Evolutionary conservation across 2,797 vertebrate species (phyloP).

Genomic region (Sebastolobus alascanus): DNA sequence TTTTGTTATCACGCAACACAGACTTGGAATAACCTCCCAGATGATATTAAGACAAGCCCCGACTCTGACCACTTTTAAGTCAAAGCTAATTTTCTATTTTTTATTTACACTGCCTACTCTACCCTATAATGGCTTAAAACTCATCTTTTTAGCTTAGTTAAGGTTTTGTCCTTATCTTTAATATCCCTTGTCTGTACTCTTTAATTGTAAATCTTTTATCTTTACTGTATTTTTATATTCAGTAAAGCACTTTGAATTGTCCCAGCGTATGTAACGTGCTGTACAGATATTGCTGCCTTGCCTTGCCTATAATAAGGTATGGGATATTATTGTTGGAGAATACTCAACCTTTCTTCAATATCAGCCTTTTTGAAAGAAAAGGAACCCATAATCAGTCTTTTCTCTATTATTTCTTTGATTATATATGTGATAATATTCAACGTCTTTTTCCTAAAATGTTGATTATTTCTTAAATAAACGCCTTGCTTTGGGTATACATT

Average conservation of each 20-base stretch:
- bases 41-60: not conserved
- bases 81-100: too few species aligned
- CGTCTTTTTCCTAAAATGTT: not conserved
- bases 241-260: not conserved
- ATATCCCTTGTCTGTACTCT: not conserved
- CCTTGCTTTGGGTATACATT: not conserved
- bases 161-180: not conserved
- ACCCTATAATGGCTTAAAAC: not conserved
- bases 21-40: not conserved
- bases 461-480: not conserved
- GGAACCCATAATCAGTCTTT: not conserved
- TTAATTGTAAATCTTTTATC: not conserved
- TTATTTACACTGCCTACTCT: not conserved
- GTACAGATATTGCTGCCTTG: not conserved
- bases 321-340: not conserved
- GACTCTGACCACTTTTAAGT: not conserved
- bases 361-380: not conserved
- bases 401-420: not conserved
- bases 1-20: not conserved
- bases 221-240: not conserved
- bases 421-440: not conserved
- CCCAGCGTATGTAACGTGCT: not conserved
- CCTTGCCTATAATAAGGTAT: slow-evolving; percentile 4
- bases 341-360: not conserved
- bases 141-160: not conserved